Base-by-base conservation (phyloP, 1,140 invertebrate species). In the Calycopis cecrops region DNA sequence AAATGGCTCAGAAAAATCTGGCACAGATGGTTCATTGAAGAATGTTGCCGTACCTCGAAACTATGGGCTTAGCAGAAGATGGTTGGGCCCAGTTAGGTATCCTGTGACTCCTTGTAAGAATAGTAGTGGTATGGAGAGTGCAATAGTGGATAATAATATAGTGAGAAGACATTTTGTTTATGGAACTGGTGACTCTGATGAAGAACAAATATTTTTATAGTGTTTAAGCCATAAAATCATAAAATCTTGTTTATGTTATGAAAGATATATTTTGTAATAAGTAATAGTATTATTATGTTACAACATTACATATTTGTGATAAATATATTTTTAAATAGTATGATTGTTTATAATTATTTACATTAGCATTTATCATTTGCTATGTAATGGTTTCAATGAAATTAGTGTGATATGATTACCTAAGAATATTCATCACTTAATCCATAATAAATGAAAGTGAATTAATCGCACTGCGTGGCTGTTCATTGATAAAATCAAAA, bases 21-120 rank as follows among this genome's bases (percentile, higher is more conserved):
- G 53, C 9, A 84, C 78, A 49, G 79, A 74, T 60, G 61, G 60
- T 57, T 80, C 68, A 4, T 59, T 60, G 3, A 83, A 82, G 44
- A 76, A 69, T 51, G 82, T 90, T 18, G 85, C 89, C 9, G 63
- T 90, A 40, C 89, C 90, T 4, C 77, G 89, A 50, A 90, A 88
- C 65, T 85, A 88, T 62, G 89, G 88, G 7, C 60, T 90, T 0
- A 87, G 90, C 49, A 76, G 90, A 60, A 86, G 85, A 59, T 91
- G 90, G 89, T 60, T 86, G 14, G 90, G 90, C 0, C 90, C 89
- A 28, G 88, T 91, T 0, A 76, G 84, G 53, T 91, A 91, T 70
- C 90, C 90, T n/a, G 90, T 91, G 4, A 91, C 90, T 44, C 90
- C 90, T 16, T 88, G 84, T 56, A 88, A 88, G 55, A 83, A 85